Evolutionary conservation across 2,888 invertebrate species (phyloP), one percentile per base, ranked within the genome.

Genomic region (Catocala fraxini): DNA sequence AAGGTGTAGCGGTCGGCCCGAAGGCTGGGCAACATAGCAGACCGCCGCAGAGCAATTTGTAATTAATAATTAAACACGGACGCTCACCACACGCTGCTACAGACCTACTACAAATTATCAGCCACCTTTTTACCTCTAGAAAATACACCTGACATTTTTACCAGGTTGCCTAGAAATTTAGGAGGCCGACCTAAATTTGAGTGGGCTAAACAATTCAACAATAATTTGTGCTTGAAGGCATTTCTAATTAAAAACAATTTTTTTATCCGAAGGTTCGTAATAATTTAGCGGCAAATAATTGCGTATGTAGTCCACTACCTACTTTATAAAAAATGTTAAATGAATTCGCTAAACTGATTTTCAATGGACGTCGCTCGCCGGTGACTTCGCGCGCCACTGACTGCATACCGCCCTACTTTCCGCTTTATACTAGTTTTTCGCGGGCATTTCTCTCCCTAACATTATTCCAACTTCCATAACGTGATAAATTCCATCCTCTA

Each of bases 381-480:
- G 25, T 5, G 43, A 11, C 43, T 2, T n/a, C n/a, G 43, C 43
- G 43, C 43, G 43, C 43, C 43, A 10, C 43, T 43, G 43, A n/a
- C 43, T 12, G 35, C 35, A 39, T 39, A 39, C 35, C 35, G 35
- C 35, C 4, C 35, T 13, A 46, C 46, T 46, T 46, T 15, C 9
- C 46, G 1, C 42, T 42, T 42, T 42, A 9, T 42, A n/a, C 42
- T 12, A 46, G 46, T 13, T 46, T 13, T 46, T 12, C 46, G 11
- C 46, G 13, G 12, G 12, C 15, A 6, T 42, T 9, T 4, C 46
- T 46, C 46, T n/a, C 15, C 9, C 15, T 46, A 46, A 46, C 9
- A 46, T 4, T 46, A 15, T 13, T 6, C 46, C 13, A 15, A 46
- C 13, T 46, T 41, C n/a, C 42, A 41, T 52, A 41, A 52, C 52